Evolutionary conservation across 2,888 invertebrate species (phyloP).

Genomic region (Ptychoptera contaminata): DNA sequence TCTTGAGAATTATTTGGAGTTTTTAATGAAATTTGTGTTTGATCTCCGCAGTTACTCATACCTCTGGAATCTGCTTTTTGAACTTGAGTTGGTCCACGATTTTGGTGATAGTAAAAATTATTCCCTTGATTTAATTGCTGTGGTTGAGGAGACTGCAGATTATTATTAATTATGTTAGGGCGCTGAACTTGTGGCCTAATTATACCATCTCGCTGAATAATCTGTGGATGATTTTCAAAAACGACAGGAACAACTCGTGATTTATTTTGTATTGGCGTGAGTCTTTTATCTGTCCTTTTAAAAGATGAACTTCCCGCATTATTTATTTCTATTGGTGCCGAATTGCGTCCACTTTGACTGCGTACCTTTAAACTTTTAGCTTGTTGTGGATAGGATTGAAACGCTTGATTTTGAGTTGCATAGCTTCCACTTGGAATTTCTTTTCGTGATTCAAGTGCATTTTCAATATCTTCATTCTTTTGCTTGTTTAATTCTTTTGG

Average conservation of each 20-base stretch:
- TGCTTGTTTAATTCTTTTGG: background rate
- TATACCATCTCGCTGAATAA: constrained; percentile 6
- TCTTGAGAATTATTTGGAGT: constrained; percentile 16
- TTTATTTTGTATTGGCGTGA: background rate
- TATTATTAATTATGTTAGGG: constrained; percentile 13
- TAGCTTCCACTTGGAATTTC: background rate
- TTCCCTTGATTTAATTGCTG: too few relatives aligned
- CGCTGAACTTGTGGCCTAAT: constrained; percentile 14
- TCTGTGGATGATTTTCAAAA: constrained; percentile 4
- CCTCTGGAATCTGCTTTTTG: constrained; percentile 9
- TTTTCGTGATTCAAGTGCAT: constrained; percentile 3
- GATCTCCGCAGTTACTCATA: too few relatives aligned
- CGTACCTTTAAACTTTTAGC: background rate
- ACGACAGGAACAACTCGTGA: background rate
- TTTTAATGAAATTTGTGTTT: background rate
- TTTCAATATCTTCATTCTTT: background rate
- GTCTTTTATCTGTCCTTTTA: background rate
- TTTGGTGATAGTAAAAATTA: background rate
- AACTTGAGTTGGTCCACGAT: constrained; percentile 8
- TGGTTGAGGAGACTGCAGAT: background rate
- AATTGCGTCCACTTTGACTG: constrained; percentile 4
- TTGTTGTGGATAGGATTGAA: too few relatives aligned
- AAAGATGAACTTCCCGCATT: background rate
- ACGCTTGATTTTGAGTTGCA: background rate
- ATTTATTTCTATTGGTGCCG: constrained; percentile 2